These are phyloP conservation scores for Drosophila incognita DNA, from an alignment of 2,888 invertebrate species.

Conservation along the genomic window DNA sequence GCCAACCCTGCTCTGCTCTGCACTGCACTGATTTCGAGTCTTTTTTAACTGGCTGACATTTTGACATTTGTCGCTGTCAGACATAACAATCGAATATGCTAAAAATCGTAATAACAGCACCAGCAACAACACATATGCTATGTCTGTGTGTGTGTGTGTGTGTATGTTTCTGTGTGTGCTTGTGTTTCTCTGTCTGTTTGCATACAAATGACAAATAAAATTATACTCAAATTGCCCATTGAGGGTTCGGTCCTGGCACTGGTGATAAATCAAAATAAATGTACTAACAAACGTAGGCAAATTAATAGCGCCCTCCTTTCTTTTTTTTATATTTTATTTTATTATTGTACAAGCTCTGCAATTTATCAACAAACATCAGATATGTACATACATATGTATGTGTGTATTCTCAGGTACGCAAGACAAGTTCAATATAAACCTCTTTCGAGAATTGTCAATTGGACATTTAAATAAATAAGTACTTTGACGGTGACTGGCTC, in stretches of 20 bases:
- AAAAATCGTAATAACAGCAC: constrained; percentile 61
- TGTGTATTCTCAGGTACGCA: neutral
- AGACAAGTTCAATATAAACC: neutral
- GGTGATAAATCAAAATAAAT: constrained; percentile 66
- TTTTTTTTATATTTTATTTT: neutral
- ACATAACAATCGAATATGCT: constrained; percentile 71
- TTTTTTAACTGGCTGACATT: constrained; percentile 65
- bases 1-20: neutral
- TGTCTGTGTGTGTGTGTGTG: neutral
- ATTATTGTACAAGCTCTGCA: neutral
- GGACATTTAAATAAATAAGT: neutral
- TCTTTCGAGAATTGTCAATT: constrained; percentile 7
- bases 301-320: constrained; percentile 22
- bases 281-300: constrained; percentile 43
- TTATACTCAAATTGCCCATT: constrained; percentile 57
- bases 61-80: constrained; percentile 74
- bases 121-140: constrained; percentile 6
- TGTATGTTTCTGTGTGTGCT: neutral
- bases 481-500: neutral
- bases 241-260: constrained; percentile 39
- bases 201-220: constrained; percentile 56
- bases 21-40: constrained; percentile 22
- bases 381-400: neutral
- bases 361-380: constrained; percentile 5
- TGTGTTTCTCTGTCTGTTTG: constrained; percentile 1